Conservation (phyloP, 1,140 invertebrate species). For the Halesus radiatus region DNA sequence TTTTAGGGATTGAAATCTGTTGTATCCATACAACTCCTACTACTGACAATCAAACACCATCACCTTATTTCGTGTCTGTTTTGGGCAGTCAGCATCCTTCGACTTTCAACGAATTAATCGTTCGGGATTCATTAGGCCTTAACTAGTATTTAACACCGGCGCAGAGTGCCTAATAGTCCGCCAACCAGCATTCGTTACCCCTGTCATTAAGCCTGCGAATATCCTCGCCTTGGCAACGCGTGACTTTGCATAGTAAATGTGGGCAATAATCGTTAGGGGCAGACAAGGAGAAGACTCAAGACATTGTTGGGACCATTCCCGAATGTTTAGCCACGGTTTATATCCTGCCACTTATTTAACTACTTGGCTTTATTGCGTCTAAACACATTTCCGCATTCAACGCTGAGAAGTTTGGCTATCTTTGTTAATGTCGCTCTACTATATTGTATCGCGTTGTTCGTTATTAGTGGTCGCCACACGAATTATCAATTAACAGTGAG, state of each 20-base stretch:
- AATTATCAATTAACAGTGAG: no score
- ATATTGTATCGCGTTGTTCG: no score
- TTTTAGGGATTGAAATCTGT: no score
- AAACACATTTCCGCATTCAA: conserved; percentile 28
- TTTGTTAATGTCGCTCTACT: background rate
- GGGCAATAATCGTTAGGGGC: conserved; percentile 36
- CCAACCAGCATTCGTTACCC: conserved; percentile 8
- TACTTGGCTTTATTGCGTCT: conserved; percentile 34
- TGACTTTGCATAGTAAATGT: conserved; percentile 42
- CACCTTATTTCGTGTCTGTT: no score
- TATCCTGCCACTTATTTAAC: conserved; percentile 29
- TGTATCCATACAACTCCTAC: no score
- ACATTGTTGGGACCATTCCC: conserved; percentile 35
- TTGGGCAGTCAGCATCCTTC: no score
- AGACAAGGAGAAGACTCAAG: conserved; percentile 21
- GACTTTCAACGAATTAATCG: no score
- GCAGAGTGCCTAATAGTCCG: conserved; percentile 3
- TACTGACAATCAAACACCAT: no score
- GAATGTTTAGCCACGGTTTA: conserved; percentile 38
- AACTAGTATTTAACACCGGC: conserved; percentile 2
- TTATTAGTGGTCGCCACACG: no score
- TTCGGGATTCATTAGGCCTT: background rate
- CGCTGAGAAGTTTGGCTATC: conserved; percentile 12
- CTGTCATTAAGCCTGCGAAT: conserved; percentile 26
- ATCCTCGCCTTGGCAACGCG: conserved; percentile 17